Evolutionary conservation across 2,113 vertebrate species (phyloP), one percentile per base, ranked within the genome.

Genomic region (Daubentonia madagascariensis): DNA sequence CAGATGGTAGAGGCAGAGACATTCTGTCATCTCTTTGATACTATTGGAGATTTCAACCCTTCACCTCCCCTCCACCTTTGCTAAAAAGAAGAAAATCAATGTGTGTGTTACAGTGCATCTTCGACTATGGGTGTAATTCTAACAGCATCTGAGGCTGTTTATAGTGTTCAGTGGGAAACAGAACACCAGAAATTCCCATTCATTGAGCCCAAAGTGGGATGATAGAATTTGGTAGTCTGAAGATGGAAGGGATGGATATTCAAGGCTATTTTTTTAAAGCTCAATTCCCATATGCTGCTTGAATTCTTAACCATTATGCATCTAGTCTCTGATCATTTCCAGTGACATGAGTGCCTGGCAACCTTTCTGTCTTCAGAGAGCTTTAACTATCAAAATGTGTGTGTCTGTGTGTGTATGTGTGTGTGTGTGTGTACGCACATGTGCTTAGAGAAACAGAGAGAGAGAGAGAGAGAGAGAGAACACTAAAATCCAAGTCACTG

Each of bases 41-140:
- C 28, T 78, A 18, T 73, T 93, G 72, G 6, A 10, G 17, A 85
- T 91, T 91, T 87, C 76, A 96, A 75, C 28, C 10, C 7, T 94
- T 97, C 61, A 57, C 6, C 23, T 85, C 8, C 30, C 35, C 12
- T 45, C 1, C 6, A 28, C 30, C 5, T 95, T 85, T 93, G 17
- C 40, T 92, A 85, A 94, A 91, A 94, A 91, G 28, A 57, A 94
- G 50, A 92, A 97, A 92, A 92, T 94, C 57, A 92, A 20, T 65
- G 30, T 75, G 28, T 70, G 5, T 85, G 8, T 80, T 85, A 90
- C 20, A 80, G 22, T 96, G n/a, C 45, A 86, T 95, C 37, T 83
- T 95, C 57, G 89, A 70, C 63, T 93, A 7, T 87, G 16, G 35
- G 50, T 54, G 37, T 80, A 45, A 92, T 84, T 54, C 54, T 92